Conservation (phyloP, 35 echinoderm and acorn worm species). For the Strongylocentrotus purpuratus region DNA sequence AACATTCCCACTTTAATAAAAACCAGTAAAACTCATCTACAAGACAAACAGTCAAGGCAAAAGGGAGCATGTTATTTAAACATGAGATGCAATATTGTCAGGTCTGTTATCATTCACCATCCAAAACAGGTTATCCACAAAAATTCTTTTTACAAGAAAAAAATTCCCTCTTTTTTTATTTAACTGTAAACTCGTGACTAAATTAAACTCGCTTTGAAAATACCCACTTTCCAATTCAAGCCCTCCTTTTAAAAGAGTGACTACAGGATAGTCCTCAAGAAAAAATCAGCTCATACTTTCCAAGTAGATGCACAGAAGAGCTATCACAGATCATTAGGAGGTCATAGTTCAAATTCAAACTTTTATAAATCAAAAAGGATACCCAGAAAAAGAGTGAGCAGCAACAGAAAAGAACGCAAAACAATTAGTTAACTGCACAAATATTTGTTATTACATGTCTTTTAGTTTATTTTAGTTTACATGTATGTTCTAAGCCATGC, state of each 20-base stretch:
- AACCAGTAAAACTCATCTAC: background rate
- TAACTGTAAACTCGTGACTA: background rate
- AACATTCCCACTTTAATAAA: background rate
- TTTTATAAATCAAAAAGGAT: no score
- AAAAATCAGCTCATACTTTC: no score
- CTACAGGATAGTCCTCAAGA: background rate
- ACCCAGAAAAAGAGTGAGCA: background rate
- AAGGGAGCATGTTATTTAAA: background rate
- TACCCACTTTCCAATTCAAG: background rate
- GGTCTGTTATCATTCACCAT: background rate
- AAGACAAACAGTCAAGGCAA: background rate
- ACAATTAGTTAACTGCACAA: background rate
- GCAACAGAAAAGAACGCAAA: background rate
- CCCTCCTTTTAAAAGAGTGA: background rate
- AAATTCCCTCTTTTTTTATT: background rate
- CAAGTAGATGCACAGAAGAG: no score
- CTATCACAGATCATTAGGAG: no score
- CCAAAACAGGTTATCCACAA: background rate
- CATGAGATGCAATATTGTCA: background rate
- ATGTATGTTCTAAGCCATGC: background rate
- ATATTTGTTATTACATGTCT: background rate
- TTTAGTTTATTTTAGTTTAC: background rate
- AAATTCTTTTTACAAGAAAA: background rate
- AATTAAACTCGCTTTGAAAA: background rate
- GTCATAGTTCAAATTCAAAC: no score